phyloP scores from a whole-genome alignment of 2,797 vertebrate genomes.

The Furcifer pardalis region DNA sequence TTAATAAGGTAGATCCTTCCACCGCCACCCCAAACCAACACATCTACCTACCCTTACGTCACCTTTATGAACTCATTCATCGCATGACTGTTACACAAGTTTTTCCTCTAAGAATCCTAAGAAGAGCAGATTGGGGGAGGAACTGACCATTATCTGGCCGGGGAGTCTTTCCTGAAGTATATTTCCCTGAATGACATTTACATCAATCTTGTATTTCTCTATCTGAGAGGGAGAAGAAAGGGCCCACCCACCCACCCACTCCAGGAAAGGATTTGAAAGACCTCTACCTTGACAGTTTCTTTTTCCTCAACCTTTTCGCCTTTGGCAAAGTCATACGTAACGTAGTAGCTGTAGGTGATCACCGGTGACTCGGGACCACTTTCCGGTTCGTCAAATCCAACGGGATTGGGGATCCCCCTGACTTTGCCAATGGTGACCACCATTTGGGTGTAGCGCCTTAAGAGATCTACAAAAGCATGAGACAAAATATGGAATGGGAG shows the following conservation, averaged over 20 bases:
- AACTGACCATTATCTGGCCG: too few species aligned
- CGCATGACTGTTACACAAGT: too few species aligned
- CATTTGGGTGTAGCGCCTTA: slow-evolving; percentile 62
- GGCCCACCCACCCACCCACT: too few species aligned
- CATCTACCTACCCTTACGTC: too few species aligned
- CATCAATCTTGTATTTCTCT: too few species aligned
- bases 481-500: background rate
- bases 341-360: slow-evolving; percentile 77
- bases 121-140: too few species aligned
- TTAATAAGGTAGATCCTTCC: too few species aligned
- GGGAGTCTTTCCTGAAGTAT: too few species aligned
- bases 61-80: too few species aligned
- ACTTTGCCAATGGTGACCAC: slow-evolving; percentile 79
- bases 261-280: background rate
- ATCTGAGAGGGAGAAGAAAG: background rate
- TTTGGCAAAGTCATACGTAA: slow-evolving; percentile 80
- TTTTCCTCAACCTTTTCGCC: slow-evolving; percentile 36
- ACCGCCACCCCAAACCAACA: too few species aligned
- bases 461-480: slow-evolving; percentile 69
- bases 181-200: too few species aligned
- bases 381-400: slow-evolving; percentile 50
- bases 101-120: too few species aligned
- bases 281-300: background rate
- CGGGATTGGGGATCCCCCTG: slow-evolving; percentile 76
- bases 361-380: slow-evolving; percentile 65